Base-by-base conservation (phyloP, 2,797 vertebrate species). In the Cryptoprocta ferox region DNA sequence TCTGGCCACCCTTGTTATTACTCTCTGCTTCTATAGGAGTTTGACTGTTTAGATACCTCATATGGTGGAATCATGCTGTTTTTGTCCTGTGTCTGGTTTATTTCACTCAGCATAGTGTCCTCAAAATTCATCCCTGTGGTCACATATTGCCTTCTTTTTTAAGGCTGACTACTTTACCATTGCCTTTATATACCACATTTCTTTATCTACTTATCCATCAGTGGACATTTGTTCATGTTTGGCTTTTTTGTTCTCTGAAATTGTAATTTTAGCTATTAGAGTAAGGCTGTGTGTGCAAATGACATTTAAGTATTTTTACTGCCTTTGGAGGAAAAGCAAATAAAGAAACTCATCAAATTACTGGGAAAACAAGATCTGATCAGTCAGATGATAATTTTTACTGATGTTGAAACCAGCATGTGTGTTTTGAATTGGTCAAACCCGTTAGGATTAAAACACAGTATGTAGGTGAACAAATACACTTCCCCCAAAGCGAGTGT, bases 251-350 rank as follows among this genome's bases (percentile, higher is more conserved):
- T 63, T 56, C 21, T 6, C 53, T 88, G 61, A 96, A 26, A n/a
- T 35, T 95, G 26, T 94, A 76, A 80, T 89, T 94, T 89, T 84
- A 63, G n/a, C 53, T 84, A 30, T 59, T 92, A 1, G 2, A 13
- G 53, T 66, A 65, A 91, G 15, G 32, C 24, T 83, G 50, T 89
- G 61, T 82, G 13, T 7, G 68, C 26, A 50, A 79, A 76, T 2
- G 56, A 39, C 19, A 89, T 91, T 85, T 85, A 68, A 84, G 78
- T 92, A 45, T 76, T 86, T 94, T 91, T 63, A 73, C 30, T 42
- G 16, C n/a, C 30, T 50, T 89, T 88, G 83, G 73, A 95, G 39
- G 48, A 84, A 94, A 94, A 95, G n/a, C 82, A 92, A 91, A 24
- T 30, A 37, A 85, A 94, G 45, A 95, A 89, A 80, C 9, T 56